phyloP scores from a whole-genome alignment of 1,140 invertebrate species.

The Papilio polytes region DNA sequence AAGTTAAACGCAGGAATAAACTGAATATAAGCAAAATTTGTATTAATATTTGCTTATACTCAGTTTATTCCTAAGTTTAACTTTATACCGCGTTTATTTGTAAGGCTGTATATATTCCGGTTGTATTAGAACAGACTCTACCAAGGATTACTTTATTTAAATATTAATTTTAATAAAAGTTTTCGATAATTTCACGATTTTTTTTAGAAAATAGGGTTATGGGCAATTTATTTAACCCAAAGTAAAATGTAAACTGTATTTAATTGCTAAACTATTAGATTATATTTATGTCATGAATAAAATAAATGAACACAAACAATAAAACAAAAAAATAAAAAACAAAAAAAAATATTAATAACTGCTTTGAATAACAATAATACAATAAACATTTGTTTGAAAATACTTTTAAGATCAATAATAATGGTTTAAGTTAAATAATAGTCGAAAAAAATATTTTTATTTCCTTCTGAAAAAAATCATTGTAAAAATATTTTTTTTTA shows the following conservation, averaged over 20 bases:
- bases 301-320: not conserved
- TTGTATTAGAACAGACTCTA: not conserved
- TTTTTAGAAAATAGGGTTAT: not conserved
- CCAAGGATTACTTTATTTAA: not conserved
- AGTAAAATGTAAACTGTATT: not conserved
- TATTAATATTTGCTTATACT: too few species aligned
- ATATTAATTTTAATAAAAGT: not conserved
- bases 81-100: too few species aligned
- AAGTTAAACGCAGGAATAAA: too few species aligned
- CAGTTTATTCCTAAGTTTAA: too few species aligned
- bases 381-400: not conserved
- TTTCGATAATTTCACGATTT: not conserved
- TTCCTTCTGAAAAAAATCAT: not conserved
- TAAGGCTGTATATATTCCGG: too few species aligned
- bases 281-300: not conserved
- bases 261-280: not conserved
- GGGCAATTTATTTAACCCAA: not conserved
- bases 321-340: not conserved
- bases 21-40: too few species aligned
- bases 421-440: not conserved
- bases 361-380: not conserved
- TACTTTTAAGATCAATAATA: not conserved
- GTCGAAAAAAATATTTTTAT: not conserved
- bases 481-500: slow-evolving; percentile 16
- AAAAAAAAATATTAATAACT: not conserved